Conservation (phyloP, 2,888 invertebrate genomes). For the Mesoligia furuncula region DNA sequence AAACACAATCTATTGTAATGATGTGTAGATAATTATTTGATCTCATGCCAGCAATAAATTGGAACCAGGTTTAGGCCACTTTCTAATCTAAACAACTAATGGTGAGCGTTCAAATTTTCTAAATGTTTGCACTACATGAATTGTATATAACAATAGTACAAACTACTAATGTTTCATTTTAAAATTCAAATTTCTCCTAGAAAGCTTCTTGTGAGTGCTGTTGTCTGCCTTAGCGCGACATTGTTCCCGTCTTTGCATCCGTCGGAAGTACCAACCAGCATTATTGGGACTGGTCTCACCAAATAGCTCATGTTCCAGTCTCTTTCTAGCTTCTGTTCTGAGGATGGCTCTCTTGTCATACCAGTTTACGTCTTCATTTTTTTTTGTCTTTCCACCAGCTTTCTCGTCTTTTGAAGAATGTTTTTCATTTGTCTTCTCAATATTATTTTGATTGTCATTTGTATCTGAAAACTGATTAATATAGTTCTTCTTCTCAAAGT, state of each 20-base stretch:
- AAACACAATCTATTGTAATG: constrained; percentile 11
- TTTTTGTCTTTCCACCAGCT: constrained; percentile 59
- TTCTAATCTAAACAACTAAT: constrained; percentile 29
- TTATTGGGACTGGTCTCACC: constrained; percentile 78
- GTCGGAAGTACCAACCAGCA: constrained; percentile 87
- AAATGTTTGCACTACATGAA: constrained; percentile 45
- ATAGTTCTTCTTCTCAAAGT: constrained; percentile 69
- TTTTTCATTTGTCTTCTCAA: constrained; percentile 53
- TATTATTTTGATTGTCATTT: constrained; percentile 61
- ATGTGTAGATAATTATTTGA: constrained; percentile 5
- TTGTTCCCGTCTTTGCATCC: constrained; percentile 86
- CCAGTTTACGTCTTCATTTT: constrained; percentile 77
- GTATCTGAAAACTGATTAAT: constrained; percentile 69
- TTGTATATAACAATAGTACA: constrained; percentile 38
- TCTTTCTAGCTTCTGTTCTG: constrained; percentile 82
- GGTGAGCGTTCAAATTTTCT: constrained; percentile 37
- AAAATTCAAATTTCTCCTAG: constrained; percentile 82
- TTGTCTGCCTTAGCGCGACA: constrained; percentile 84
- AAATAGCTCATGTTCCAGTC: constrained; percentile 81
- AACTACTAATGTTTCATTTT: constrained; percentile 81
- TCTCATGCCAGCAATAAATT: constrained; percentile 39
- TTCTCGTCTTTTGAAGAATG: constrained; percentile 52
- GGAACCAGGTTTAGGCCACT: constrained; percentile 15
- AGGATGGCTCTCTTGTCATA: constrained; percentile 81
- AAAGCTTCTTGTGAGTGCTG: constrained; percentile 78